Conservation (phyloP, 1,140 invertebrate genomes). For the Gerris buenoi region DNA sequence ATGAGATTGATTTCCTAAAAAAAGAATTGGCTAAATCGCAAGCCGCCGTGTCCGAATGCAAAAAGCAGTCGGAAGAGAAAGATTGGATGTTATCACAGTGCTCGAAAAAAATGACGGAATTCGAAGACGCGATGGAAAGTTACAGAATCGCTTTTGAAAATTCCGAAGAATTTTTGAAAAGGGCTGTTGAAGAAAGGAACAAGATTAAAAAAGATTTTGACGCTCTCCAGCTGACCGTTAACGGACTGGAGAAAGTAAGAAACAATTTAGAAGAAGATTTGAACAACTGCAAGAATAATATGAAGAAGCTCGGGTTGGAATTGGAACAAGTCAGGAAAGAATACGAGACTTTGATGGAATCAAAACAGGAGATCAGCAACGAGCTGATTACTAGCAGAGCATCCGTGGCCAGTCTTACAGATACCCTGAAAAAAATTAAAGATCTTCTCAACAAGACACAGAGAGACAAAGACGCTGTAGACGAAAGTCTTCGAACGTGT, state of each 20-base stretch:
- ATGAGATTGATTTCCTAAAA: neutral
- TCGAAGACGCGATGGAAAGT: neutral
- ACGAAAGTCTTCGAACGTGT: neutral
- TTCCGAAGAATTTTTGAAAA: neutral
- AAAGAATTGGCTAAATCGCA: neutral
- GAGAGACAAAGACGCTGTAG: neutral
- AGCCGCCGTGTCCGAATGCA: neutral
- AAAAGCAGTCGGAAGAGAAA: neutral
- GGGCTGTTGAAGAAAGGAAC: neutral
- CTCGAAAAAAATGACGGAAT: neutral
- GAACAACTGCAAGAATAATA: neutral
- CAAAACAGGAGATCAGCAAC: neutral
- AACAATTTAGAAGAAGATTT: neutral
- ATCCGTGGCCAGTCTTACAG: neutral
- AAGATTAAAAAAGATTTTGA: neutral
- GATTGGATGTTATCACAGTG: neutral
- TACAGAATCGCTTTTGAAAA: neutral
- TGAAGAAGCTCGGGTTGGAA: neutral
- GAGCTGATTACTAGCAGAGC: neutral
- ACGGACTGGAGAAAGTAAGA: neutral
- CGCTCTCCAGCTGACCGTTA: neutral
- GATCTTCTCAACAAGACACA: neutral
- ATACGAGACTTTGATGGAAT: neutral
- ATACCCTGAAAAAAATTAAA: neutral
- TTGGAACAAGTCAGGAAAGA: neutral